Evolutionary conservation across 2,888 invertebrate genomes (phyloP), one percentile per base, ranked within the genome.

Genomic region (Sycophila texana): DNA sequence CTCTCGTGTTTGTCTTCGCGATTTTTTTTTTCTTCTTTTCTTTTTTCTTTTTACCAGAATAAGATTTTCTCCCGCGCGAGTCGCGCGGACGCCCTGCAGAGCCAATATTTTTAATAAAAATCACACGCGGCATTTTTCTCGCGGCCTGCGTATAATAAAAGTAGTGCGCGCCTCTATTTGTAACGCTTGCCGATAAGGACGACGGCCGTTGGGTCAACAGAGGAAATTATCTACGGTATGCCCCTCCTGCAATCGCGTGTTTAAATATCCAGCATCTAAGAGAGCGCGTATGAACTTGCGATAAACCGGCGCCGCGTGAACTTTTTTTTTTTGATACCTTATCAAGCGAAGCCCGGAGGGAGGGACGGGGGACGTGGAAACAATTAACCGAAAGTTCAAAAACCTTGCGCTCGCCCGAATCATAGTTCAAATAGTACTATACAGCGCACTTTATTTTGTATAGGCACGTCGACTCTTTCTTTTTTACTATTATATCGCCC

Each of bases 321-420:
- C 47, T 63, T 47, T 26, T 26, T 26, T 30, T 10, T 53, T 39
- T 39, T 53, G 39, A 63, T 63, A 63, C n/a, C n/a, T 14, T 63
- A 30, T 63, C 61, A 30, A 5, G 30, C 53, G 1, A 5, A n/a
- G 14, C 53, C 39, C 10, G 10, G 22, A 12, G 58, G 22, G 20
- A 22, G 12, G 13, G 12, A 18, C 10, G 7, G 58, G 58, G 18
- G 1, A 60, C n/a, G n/a, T n/a, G n/a, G n/a, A n/a, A n/a, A n/a
- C 61, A 65, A 57, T 66, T 30, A 20, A n/a, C 20, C 49, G 14
- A 51, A 63, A 70, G 57, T 74, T 79, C 63, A 79, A 74, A 74
- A 79, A 68, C 74, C 61, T 65, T 26, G 3, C 30, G 16, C 14
- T n/a, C 47, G 63, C 26, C 55, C 13, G 57, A 70, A 51, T 57